Base-by-base conservation (phyloP, 2,888 invertebrate genomes). In the Agrochola lota region DNA sequence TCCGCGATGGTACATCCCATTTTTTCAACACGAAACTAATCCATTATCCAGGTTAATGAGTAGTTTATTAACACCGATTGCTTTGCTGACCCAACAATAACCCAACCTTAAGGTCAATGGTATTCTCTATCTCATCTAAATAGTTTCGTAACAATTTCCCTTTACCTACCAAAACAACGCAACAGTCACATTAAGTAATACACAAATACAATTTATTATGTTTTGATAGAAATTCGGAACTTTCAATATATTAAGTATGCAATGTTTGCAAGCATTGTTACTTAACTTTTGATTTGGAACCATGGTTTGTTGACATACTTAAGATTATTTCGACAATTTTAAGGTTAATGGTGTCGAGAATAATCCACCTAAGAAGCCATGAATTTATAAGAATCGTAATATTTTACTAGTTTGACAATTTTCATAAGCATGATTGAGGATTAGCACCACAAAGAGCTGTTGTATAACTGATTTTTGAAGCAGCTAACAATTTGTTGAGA, bases 71-170 rank as follows among this genome's bases (percentile, higher is more conserved):
- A 62, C 64, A 30, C 52, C 17, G 20, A 60, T 52, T 30, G 30
- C 62, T 30, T 64, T 12, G 9, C 3, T 87, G 81, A 83, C 78
- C 75, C 64, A 67, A 80, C 63, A 69, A 66, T 70, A 68, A 71
- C 68, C 64, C 23, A 74, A 76, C 71, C 59, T 68, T 77, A 74
- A 87, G 74, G 84, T 88, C 85, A 88, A 71, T 74, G 49, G 76
- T 66, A 68, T 78, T 84, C 76, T 64, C 77, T 83, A 74, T 67
- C 77, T 76, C 67, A 77, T 72, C 71, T 78, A 71, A 76, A 87
- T 83, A 69, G 81, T 87, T 81, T 81, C 76, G 85, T 81, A 87
- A 89, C 75, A 67, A 68, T 74, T 60, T 84, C 74, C 73, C 83
- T 82, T 84, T 71, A 30, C 30, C 64, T 71, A 63, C 35, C 46